These are phyloP conservation scores for Drosophila biarmipes DNA, from an alignment of 1,140 invertebrate species.

Conservation along the genomic window DNA sequence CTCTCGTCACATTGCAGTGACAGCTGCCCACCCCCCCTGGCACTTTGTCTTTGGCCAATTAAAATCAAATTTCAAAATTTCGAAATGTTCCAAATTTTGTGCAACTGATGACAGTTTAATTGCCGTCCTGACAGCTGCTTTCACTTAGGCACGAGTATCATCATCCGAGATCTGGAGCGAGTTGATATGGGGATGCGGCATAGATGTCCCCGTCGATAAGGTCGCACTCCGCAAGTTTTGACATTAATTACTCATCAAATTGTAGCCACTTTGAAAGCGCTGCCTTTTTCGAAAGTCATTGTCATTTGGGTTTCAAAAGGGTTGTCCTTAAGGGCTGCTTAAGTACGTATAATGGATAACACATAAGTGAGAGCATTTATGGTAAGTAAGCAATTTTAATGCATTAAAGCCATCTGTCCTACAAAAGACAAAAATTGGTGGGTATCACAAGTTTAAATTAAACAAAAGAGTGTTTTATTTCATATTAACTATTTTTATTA, in stretches of 20 bases:
- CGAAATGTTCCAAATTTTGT: conserved; percentile 54
- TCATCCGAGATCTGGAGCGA: conserved; percentile 49
- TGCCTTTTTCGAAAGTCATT: conserved; percentile 50
- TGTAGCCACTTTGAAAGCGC: conserved; percentile 40
- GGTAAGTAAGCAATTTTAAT: background rate
- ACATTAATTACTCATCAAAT: conserved; percentile 75
- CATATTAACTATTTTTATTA: too few species aligned
- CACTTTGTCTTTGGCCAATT: conserved; percentile 67
- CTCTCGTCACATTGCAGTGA: conserved; percentile 38
- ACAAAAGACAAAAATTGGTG: too few species aligned
- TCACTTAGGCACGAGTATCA: conserved; percentile 63
- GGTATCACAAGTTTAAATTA: too few species aligned
- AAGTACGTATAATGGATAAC: conserved; percentile 5
- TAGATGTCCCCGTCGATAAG: conserved; percentile 43
- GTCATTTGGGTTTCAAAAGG: conserved; percentile 13
- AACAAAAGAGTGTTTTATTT: too few species aligned
- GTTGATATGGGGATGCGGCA: conserved; percentile 38
- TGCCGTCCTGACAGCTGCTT: conserved; percentile 71
- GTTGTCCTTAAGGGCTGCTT: background rate
- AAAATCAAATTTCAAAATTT: conserved; percentile 76
- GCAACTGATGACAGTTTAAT: conserved; percentile 78
- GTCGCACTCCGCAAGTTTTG: conserved; percentile 38
- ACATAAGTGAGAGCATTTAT: conserved; percentile 2
- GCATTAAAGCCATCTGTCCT: background rate
- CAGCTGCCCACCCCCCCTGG: conserved; percentile 62